phyloP scores from a whole-genome alignment of 2,113 vertebrate genomes.

The Acanthisitta chloris region DNA sequence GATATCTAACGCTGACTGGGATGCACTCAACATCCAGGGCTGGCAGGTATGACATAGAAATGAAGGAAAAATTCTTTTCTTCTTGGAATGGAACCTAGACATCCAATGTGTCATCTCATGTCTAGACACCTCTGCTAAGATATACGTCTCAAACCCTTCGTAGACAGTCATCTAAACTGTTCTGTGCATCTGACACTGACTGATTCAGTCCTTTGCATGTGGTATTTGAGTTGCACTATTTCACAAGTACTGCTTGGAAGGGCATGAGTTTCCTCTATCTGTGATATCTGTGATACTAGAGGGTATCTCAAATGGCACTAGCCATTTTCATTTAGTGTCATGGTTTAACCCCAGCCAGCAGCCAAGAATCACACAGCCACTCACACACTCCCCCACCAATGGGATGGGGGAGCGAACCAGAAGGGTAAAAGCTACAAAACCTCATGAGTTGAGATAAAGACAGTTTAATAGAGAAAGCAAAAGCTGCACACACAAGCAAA shows the following conservation, averaged over 20 bases:
- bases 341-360: no score
- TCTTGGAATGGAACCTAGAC: neutral
- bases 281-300: neutral
- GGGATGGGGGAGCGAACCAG: no score
- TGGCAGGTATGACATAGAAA: neutral
- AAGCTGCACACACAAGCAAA: no score
- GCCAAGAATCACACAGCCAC: no score
- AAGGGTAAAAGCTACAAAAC: no score
- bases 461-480: no score
- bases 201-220: neutral
- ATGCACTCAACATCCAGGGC: neutral
- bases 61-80: neutral
- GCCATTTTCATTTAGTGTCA: neutral
- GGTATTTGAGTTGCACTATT: neutral
- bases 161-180: neutral
- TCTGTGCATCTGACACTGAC: neutral
- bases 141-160: neutral
- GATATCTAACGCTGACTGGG: neutral
- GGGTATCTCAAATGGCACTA: neutral
- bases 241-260: neutral
- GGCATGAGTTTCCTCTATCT: neutral
- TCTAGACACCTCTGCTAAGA: neutral
- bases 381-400: no score
- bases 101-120: neutral
- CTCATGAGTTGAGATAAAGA: no score